Conservation (phyloP, 2,888 invertebrate genomes). For the Idaea aversata region DNA sequence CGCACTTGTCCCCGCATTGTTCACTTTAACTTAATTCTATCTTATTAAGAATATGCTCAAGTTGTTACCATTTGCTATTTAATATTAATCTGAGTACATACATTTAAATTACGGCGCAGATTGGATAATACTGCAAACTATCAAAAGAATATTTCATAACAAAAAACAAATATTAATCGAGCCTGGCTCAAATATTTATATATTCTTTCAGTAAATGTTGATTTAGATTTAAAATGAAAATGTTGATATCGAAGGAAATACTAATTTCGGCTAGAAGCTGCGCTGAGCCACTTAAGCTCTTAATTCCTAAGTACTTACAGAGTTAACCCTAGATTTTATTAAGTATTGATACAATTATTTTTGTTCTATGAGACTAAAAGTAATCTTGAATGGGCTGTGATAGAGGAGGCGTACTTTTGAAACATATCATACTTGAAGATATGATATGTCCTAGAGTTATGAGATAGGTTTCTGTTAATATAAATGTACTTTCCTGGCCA, state of each 20-base stretch:
- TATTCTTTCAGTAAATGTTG: neutral
- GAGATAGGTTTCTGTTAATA: conserved; percentile 3
- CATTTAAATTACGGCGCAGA: neutral
- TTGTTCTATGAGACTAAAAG: conserved; percentile 3
- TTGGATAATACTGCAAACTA: neutral
- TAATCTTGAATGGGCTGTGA: conserved; percentile 64
- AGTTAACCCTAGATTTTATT: conserved; percentile 10
- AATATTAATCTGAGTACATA: neutral
- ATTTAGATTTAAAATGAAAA: neutral
- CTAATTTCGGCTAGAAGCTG: neutral
- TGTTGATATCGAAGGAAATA: neutral
- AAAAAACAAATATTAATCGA: neutral
- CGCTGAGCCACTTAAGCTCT: neutral
- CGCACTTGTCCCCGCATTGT: conserved; percentile 30
- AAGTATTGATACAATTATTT: conserved; percentile 9
- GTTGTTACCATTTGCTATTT: neutral
- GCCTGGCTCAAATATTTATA: conserved; percentile 3
- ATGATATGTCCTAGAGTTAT: conserved; percentile 29
- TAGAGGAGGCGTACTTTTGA: conserved; percentile 60
- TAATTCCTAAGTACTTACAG: conserved; percentile 12
- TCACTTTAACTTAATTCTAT: neutral
- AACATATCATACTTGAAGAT: conserved; percentile 54
- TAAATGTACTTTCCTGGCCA: conserved; percentile 7
- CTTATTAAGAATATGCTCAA: conserved; percentile 28
- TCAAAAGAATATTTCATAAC: neutral